Evolutionary conservation across 2,888 invertebrate genomes (phyloP), one percentile per base, ranked within the genome.

Genomic region (Homarus gammarus): DNA sequence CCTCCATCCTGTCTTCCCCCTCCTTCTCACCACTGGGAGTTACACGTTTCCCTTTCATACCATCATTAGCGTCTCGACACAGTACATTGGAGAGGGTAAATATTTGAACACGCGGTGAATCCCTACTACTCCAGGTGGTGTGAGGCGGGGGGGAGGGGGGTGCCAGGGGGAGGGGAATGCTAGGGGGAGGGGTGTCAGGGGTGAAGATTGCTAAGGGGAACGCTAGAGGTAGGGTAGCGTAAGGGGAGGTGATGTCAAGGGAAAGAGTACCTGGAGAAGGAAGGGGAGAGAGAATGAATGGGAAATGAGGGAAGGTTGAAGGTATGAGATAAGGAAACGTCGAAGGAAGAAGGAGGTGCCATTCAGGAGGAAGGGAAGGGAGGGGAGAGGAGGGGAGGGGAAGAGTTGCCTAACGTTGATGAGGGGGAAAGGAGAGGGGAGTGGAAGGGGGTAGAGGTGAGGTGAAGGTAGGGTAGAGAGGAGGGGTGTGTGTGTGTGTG

Each of bases 11-110:
- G 61, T 27, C 75, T 31, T 27, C 44, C 49, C 2, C 40, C 61
- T 22, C 49, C 36, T 70, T 70, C 83, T 44, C 56, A 38, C 72
- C 15, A n/a, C n/a, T n/a, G n/a, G n/a, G n/a, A n/a, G n/a, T n/a
- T n/a, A n/a, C n/a, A n/a, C n/a, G n/a, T n/a, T n/a, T n/a, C n/a
- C 44, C 49, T 72, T 70, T 44, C 75, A 84, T 51, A 84, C 68
- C 38, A 49, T 84, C 61, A 79, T 79, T 79, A 79, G 79, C 56
- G 38, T 33, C 79, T 61, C 36, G 79, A 79, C 79, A 61, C 79
- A 61, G 61, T 38, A 36, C 61, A 15, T 18, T 61, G 61, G 38
- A 79, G 79, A 33, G 79, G 38, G 79, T 27, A 79, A 79, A 79
- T 61, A 79, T 61, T 79, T 51, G 79, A 56, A 36, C 79, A 79